Evolutionary conservation across 2,888 invertebrate species (phyloP).

Genomic region (Metacarcinus magister): DNA sequence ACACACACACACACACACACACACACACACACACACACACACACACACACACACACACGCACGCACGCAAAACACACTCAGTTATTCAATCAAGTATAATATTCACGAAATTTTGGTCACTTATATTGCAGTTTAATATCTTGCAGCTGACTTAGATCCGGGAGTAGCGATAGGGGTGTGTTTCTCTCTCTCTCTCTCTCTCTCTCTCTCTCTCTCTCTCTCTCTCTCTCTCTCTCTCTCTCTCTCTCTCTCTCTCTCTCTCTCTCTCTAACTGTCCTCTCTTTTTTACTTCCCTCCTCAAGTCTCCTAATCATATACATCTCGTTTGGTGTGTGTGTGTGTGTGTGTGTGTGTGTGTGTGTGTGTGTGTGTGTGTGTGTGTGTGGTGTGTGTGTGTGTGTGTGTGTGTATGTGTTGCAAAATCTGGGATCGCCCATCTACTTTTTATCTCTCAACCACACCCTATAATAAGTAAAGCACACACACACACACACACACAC

Average conservation of each 20-base stretch:
- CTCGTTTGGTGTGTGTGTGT: neutral
- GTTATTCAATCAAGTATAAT: neutral
- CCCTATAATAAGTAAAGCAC: too few species aligned
- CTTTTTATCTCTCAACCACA: too few species aligned
- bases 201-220: conserved; percentile 44
- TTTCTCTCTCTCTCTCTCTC: conserved; percentile 14
- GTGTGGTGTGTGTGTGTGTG: too few species aligned
- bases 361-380: neutral
- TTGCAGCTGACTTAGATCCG: neutral
- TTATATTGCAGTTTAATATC: neutral
- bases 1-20: conserved; percentile 39
- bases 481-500: too few species aligned
- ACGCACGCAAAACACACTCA: neutral
- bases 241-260: neutral
- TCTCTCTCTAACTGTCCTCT: neutral
- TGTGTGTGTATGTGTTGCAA: too few species aligned
- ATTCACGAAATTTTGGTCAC: neutral
- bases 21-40: conserved; percentile 65
- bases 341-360: neutral
- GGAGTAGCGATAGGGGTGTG: neutral
- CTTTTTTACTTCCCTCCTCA: neutral
- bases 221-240: neutral
- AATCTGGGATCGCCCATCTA: too few species aligned
- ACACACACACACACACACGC: conserved; percentile 46
- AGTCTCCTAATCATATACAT: neutral